These are phyloP conservation scores for Brachypalpus laphriformis DNA, from an alignment of 2,888 invertebrate genomes.

Conservation along the genomic window DNA sequence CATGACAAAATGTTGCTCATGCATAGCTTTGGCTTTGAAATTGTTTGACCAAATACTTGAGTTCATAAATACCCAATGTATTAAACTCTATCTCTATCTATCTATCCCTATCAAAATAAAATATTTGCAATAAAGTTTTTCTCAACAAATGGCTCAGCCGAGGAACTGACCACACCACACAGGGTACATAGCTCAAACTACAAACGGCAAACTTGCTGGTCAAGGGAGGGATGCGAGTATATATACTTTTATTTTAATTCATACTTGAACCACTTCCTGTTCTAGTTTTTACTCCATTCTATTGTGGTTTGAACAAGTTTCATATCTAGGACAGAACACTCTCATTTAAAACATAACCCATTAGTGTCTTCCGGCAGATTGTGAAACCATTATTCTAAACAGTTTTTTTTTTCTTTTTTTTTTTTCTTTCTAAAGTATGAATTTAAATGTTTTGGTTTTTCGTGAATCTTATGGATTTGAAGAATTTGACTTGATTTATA, in stretches of 20 bases:
- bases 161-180: neutral
- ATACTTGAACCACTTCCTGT: neutral
- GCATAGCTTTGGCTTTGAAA: no score
- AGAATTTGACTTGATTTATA: no score
- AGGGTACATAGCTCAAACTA: neutral
- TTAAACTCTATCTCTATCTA: no score
- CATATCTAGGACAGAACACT: neutral
- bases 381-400: slow-evolving; percentile 7
- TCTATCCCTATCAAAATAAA: no score
- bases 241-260: neutral
- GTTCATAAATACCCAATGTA: no score
- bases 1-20: no score
- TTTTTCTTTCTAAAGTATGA: no score
- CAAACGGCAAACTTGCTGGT: neutral
- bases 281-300: neutral
- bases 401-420: neutral
- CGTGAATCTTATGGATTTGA: neutral
- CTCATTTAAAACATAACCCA: slow-evolving; percentile 3
- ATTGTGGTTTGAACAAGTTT: neutral
- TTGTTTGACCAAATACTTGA: no score
- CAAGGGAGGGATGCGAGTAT: no score
- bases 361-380: no score
- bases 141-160: neutral
- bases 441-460: neutral
- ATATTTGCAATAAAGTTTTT: no score